Percentiles rank a stretch among this genome's conserved stretches.
phyloP scores from a whole-genome alignment of 2,113 vertebrate species.

The Anhinga rufa region DNA sequence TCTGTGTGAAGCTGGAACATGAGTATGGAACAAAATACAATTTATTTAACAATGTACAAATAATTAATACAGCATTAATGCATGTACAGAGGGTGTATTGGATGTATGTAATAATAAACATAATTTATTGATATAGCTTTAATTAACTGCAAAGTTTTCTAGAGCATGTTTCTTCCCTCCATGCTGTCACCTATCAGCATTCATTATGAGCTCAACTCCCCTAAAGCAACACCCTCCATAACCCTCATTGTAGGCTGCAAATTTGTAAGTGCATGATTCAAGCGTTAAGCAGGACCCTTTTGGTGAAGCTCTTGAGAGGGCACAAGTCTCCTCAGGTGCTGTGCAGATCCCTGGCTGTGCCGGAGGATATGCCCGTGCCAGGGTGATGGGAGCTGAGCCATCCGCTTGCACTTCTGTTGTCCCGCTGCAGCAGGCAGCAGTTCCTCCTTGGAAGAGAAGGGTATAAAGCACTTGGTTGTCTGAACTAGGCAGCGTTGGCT shows the following conservation, averaged over 20 bases:
- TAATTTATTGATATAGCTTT: not conserved
- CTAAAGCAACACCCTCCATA: not conserved
- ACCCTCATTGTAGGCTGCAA: not conserved
- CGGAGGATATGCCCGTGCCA: rapidly evolving
- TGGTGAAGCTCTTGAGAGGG: not conserved
- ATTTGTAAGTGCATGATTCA: not conserved
- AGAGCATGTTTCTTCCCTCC: not conserved
- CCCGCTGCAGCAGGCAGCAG: not conserved
- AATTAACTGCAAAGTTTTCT: not conserved
- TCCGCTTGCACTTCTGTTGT: not conserved
- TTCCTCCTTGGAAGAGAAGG: not conserved
- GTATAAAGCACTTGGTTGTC: not conserved
- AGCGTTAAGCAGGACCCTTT: not conserved
- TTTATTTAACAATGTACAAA: not conserved
- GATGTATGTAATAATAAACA: not conserved
- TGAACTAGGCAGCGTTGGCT: not conserved
- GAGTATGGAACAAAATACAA: not conserved
- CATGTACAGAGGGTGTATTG: not conserved
- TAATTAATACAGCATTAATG: not conserved
- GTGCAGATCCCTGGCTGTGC: not conserved
- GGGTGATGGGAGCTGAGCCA: not conserved
- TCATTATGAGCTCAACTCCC: not conserved
- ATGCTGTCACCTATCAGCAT: not conserved
- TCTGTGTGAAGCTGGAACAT: not conserved
- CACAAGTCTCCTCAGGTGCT: not conserved